Percentiles rank a stretch among this genome's conserved stretches.
Conservation (phyloP, 2,888 invertebrate species). For the Teleogryllus oceanicus region DNA sequence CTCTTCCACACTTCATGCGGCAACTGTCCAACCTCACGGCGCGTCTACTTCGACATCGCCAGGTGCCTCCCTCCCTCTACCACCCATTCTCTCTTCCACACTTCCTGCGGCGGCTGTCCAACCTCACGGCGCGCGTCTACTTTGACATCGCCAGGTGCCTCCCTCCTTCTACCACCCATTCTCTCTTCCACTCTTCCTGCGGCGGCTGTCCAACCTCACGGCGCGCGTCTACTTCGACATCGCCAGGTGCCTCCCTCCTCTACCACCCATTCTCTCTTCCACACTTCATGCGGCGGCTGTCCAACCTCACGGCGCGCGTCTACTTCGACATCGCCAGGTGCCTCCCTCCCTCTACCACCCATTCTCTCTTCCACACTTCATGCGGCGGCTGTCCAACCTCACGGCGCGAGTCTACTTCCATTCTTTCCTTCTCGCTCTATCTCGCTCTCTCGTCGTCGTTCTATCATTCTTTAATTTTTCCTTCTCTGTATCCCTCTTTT, state of each 20-base stretch:
- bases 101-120: no score
- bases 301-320: slow-evolving; percentile 61
- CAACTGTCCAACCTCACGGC: slow-evolving; percentile 61
- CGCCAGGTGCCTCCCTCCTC: no score
- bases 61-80: slow-evolving; percentile 25
- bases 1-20: slow-evolving; percentile 51
- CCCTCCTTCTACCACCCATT: no score
- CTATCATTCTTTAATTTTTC: no score
- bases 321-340: slow-evolving; percentile 60
- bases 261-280: no score
- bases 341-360: no score
- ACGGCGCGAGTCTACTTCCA: slow-evolving; percentile 55
- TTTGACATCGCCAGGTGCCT: no score
- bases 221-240: slow-evolving; percentile 52
- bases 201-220: slow-evolving; percentile 59
- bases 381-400: slow-evolving; percentile 59
- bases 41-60: slow-evolving; percentile 66
- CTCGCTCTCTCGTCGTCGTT: no score
- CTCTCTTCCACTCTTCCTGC: slow-evolving; percentile 49
- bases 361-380: slow-evolving; percentile 45
- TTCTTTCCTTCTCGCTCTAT: no score
- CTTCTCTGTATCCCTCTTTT: no score
- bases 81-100: no score
- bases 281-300: slow-evolving; percentile 56
- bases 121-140: no score